Evolutionary conservation across 2,888 invertebrate genomes (phyloP).

Genomic region (Antitype chi): DNA sequence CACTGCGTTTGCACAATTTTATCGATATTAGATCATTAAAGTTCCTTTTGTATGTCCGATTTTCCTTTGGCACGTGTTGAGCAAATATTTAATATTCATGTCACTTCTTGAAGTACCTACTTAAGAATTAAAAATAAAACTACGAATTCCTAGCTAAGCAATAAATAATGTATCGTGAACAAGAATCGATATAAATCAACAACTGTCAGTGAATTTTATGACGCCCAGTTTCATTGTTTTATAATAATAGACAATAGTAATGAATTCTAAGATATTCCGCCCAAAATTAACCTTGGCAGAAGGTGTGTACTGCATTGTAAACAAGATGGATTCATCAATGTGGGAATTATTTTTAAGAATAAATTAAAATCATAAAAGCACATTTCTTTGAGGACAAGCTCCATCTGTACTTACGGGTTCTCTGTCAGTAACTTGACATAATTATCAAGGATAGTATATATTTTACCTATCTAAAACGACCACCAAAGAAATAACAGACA

Average conservation of each 20-base stretch:
- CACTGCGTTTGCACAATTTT: neutral
- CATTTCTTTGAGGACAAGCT: neutral
- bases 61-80: neutral
- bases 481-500: too few relatives aligned
- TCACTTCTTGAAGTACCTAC: neutral
- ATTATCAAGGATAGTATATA: too few relatives aligned
- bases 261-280: slow-evolving; percentile 54
- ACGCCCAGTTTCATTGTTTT: slow-evolving; percentile 55
- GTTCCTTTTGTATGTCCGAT: too few relatives aligned
- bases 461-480: too few relatives aligned
- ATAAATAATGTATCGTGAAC: slow-evolving; percentile 56
- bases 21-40: neutral
- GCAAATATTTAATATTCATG: neutral
- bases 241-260: slow-evolving; percentile 37
- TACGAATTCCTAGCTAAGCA: slow-evolving; percentile 10
- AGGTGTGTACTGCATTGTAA: slow-evolving; percentile 24
- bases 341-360: neutral
- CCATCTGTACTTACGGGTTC: too few relatives aligned
- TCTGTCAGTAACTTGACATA: too few relatives aligned
- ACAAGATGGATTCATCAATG: slow-evolving; percentile 2
- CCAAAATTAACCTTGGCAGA: slow-evolving; percentile 27
- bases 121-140: slow-evolving; percentile 29
- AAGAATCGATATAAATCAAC: slow-evolving; percentile 45
- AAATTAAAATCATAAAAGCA: neutral
- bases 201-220: slow-evolving; percentile 30